Evolutionary conservation across 2,888 invertebrate genomes (phyloP), one percentile per base, ranked within the genome.

Genomic region (Rhamphomyia laevipes): DNA sequence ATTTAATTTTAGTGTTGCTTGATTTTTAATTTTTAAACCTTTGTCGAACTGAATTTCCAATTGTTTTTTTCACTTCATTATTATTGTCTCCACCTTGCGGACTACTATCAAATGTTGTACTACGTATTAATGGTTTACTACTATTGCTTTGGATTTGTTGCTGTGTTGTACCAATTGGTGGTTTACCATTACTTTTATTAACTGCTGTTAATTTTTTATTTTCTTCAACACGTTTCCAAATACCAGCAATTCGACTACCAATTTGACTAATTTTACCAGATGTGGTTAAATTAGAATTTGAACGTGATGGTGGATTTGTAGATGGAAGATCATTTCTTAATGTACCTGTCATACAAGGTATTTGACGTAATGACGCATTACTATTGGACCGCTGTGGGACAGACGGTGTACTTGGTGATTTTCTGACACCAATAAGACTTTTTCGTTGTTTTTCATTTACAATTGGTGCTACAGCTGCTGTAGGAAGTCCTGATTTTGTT

Each of bases 251-350:
- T 45, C 69, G 67, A 51, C 68, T 69, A 49, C 66, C 63, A 15
- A 68, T 63, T 52, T 66, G 66, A 50, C 60, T 63, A 16, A 65
- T 64, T 52, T 62, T 67, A 3, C 46, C 51, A 0, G 58, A 59
- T 15, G 52, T 63, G 13, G 52, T 63, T 11, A 70, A 53, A 51
- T 60, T 68, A 3, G 70, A 70, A 51, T 70, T 69, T 53, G 70
- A 70, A 46, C 69, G 64, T 2, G 70, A 68, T 31, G 70, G 68
- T 2, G 70, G 69, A 15, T 64, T 67, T 16, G 69, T 68, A 35
- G 62, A 56, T 0, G 70, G 67, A 4, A 51, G 51, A 44, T 51
- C 52, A 1, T 63, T 59, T 3, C 67, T 59, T 9, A 57, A 18
- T 4, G 27, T 27, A 18, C 35, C 17, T 13, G 41, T 57, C 6